phyloP scores from a whole-genome alignment of 2,888 invertebrate genomes.

The Oscheius sp. region DNA sequence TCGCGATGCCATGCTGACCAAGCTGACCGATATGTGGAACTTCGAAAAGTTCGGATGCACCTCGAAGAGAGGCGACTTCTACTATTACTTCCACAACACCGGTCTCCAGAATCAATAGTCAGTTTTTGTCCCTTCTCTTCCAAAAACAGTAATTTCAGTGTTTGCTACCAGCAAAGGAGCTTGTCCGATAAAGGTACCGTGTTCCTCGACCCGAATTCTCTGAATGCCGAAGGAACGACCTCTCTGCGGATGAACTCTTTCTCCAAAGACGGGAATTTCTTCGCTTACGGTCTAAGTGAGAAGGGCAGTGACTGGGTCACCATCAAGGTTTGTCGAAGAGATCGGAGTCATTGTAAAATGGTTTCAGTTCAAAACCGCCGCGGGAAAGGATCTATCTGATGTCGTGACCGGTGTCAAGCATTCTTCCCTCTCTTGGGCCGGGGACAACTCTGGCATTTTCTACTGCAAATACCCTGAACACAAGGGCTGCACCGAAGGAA shows the following conservation, averaged over 20 bases:
- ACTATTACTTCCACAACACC: conserved; percentile 91
- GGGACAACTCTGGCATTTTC: conserved; percentile 93
- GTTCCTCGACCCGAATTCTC: conserved; percentile 92
- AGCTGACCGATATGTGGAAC: conserved; percentile 90
- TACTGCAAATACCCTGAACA: conserved; percentile 77
- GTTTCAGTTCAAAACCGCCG: conserved; percentile 62
- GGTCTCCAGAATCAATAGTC: conserved; percentile 96
- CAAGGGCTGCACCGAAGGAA: conserved; percentile 82
- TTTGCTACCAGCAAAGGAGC: conserved; percentile 87
- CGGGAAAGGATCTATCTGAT: conserved; percentile 87
- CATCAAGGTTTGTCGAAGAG: conserved; percentile 29
- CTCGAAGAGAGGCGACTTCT: conserved; percentile 84
- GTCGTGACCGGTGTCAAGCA: conserved; percentile 91
- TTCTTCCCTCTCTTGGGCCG: conserved; percentile 90
- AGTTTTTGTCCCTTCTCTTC: not conserved
- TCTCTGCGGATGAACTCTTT: conserved; percentile 81
- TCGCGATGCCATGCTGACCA: conserved; percentile 82
- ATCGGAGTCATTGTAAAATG: not conserved
- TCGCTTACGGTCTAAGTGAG: conserved; percentile 90
- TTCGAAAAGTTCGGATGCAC: conserved; percentile 95
- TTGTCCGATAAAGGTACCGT: conserved; percentile 81
- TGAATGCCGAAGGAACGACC: conserved; percentile 91
- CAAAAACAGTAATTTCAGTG: conserved; percentile 78
- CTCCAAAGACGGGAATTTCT: conserved; percentile 88
- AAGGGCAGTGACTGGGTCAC: conserved; percentile 76